Conservation (phyloP, 2,888 invertebrate genomes). For the Pristionchus fissidentatus region DNA sequence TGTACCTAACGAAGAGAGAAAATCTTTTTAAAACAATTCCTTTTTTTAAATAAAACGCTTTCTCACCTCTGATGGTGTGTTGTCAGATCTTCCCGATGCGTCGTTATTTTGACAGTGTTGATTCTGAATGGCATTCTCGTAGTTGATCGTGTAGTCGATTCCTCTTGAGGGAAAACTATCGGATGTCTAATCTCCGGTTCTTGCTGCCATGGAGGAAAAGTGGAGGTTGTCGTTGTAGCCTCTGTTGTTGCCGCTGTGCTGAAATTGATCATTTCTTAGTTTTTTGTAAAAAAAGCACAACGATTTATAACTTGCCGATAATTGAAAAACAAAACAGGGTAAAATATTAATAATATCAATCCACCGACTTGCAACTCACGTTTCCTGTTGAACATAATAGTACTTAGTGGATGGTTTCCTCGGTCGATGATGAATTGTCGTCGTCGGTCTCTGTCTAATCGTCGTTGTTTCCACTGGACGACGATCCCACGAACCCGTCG, state of each 20-base stretch:
- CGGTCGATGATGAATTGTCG: conserved; percentile 17
- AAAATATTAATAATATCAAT: not conserved
- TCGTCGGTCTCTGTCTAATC: not conserved
- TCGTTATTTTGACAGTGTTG: conserved; percentile 23
- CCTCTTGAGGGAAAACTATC: not conserved
- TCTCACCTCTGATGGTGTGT: not conserved
- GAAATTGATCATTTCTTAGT: too few species aligned
- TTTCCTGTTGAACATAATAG: conserved; percentile 24
- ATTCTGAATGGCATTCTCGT: not conserved
- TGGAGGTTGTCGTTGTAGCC: not conserved
- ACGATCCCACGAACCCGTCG: conserved; percentile 12
- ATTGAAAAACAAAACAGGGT: too few species aligned
- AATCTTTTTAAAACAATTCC: too few species aligned
- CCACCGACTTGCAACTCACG: not conserved
- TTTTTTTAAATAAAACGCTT: not conserved
- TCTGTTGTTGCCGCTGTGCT: not conserved
- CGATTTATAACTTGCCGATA: too few species aligned
- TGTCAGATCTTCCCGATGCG: conserved; percentile 33
- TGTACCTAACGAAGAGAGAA: too few species aligned
- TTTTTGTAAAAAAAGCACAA: too few species aligned
- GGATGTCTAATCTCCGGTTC: not conserved
- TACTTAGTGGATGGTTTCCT: conserved; percentile 22
- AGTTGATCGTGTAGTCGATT: not conserved
- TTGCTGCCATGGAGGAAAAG: not conserved
- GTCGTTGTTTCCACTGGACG: conserved; percentile 19